Conservation (phyloP, 2,113 vertebrate species). For the Pitta sordida region DNA sequence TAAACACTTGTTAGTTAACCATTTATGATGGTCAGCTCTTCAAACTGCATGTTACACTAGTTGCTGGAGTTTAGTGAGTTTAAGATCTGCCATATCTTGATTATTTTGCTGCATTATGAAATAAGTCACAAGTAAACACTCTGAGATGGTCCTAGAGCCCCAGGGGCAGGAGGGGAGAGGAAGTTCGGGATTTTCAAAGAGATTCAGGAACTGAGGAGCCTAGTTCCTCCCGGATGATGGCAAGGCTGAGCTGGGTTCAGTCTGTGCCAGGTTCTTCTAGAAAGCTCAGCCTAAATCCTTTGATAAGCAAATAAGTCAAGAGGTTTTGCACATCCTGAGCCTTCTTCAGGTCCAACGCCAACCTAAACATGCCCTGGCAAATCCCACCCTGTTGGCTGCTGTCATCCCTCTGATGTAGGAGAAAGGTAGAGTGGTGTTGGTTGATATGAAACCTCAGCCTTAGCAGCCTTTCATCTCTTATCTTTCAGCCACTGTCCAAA, state of each 20-base stretch:
- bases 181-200: neutral
- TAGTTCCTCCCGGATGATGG: neutral
- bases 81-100: neutral
- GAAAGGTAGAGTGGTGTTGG: neutral
- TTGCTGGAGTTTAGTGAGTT: neutral
- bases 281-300: neutral
- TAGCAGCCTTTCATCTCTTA: neutral
- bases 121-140: neutral
- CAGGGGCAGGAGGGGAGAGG: neutral
- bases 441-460: neutral
- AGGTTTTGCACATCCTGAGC: neutral
- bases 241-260: neutral
- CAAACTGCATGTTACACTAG: neutral
- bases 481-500: neutral
- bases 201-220: neutral
- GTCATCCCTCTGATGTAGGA: neutral
- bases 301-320: neutral
- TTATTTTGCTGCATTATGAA: neutral
- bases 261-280: neutral
- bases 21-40: neutral
- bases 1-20: conserved; percentile 56
- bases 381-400: neutral
- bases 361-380: neutral
- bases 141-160: accelerated
- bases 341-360: neutral